Evolutionary conservation across 2,797 vertebrate species (phyloP).

Genomic region (Schizopygopsis malacanthus): DNA sequence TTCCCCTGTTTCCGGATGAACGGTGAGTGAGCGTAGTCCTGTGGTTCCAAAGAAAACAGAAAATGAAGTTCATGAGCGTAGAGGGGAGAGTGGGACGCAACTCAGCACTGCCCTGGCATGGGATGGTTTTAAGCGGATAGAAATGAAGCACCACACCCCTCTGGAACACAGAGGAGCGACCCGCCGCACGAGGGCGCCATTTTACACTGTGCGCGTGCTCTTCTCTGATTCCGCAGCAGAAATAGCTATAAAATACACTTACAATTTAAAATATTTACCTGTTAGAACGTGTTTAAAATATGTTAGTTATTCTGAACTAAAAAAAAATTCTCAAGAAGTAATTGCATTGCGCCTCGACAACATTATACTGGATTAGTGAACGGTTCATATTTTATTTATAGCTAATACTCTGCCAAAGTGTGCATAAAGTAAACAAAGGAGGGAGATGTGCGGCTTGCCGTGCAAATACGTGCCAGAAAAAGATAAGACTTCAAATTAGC

Average conservation of each 20-base stretch:
- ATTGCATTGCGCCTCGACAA: background rate
- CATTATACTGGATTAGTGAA: too few relatives aligned
- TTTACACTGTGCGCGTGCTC: slow-evolving; percentile 37
- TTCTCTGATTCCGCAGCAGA: background rate
- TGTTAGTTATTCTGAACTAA: background rate
- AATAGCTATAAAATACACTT: background rate
- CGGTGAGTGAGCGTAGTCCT: slow-evolving; percentile 91
- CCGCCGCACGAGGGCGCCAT: slow-evolving; percentile 84
- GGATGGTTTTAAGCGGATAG: slow-evolving; percentile 81
- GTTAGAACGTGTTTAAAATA: background rate
- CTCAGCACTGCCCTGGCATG: slow-evolving; percentile 72
- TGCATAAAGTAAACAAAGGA: slow-evolving; percentile 45
- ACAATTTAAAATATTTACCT: background rate
- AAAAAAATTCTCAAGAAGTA: background rate
- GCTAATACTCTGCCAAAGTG: background rate
- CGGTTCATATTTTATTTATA: background rate
- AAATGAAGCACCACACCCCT: slow-evolving; percentile 84
- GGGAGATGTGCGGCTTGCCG: slow-evolving; percentile 5
- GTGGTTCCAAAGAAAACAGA: slow-evolving; percentile 57
- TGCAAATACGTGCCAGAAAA: slow-evolving; percentile 56
- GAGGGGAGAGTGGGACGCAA: slow-evolving; percentile 63
- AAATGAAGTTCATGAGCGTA: slow-evolving; percentile 57
- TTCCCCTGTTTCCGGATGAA: slow-evolving; percentile 96
- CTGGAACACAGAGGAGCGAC: slow-evolving; percentile 47
- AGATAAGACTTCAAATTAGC: slow-evolving; percentile 38